phyloP scores from a whole-genome alignment of 2,888 invertebrate species.

The Hybos culiciformis region DNA sequence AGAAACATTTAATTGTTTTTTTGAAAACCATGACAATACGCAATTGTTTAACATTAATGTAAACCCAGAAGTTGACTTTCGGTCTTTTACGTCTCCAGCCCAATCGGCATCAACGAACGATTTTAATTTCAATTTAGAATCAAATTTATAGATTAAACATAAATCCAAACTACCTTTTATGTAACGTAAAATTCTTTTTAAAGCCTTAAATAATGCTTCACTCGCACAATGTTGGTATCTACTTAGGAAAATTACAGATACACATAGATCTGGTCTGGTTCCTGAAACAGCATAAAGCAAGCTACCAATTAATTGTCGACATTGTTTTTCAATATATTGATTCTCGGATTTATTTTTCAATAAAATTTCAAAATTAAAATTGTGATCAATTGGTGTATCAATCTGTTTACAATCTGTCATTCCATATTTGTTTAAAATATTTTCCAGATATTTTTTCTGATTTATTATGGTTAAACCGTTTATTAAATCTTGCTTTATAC shows the following conservation, averaged over 20 bases:
- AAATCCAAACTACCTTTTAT: background rate
- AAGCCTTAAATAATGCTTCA: background rate
- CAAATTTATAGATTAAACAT: background rate
- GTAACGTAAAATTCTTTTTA: conserved; percentile 2
- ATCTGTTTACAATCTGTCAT: background rate
- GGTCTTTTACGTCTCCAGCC: too few relatives aligned
- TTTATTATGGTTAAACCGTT: background rate
- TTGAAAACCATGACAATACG: background rate
- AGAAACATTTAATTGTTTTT: background rate
- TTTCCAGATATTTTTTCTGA: conserved; percentile 3
- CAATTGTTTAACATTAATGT: background rate
- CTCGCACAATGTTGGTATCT: conserved; percentile 3
- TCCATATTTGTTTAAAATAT: background rate
- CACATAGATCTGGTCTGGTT: background rate
- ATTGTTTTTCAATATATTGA: too few relatives aligned
- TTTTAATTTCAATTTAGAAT: background rate
- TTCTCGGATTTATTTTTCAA: background rate
- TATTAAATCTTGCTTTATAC: background rate
- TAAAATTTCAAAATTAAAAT: conserved; percentile 1
- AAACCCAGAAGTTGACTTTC: background rate
- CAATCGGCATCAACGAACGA: background rate
- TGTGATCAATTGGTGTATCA: conserved; percentile 3
- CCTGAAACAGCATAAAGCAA: background rate
- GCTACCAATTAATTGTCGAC: background rate
- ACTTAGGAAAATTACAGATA: background rate